Percentiles rank a stretch among this genome's conserved stretches.
These are phyloP conservation scores for Phragmatobia fuliginosa DNA, from an alignment of 2,888 invertebrate genomes.

Conservation along the genomic window DNA sequence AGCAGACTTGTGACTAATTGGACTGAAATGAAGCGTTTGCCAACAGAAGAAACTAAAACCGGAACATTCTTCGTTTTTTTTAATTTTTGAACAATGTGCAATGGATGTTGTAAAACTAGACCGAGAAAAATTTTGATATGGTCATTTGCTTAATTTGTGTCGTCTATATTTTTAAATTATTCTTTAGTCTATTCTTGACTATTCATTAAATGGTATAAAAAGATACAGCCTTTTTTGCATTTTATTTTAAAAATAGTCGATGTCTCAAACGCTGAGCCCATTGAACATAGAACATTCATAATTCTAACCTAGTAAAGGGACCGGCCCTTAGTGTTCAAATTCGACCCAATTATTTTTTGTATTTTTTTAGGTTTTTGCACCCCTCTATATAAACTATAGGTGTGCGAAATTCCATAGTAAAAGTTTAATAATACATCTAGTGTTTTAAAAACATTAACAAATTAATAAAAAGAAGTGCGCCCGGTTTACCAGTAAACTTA, in stretches of 20 bases:
- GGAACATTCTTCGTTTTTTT: conserved; percentile 31
- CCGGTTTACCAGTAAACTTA: no score
- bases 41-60: conserved; percentile 40
- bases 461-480: no score
- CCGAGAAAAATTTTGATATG: conserved; percentile 18
- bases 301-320: no score
- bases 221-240: no score
- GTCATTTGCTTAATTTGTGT: background rate
- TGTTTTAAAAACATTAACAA: no score
- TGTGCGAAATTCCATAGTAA: no score
- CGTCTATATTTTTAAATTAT: background rate
- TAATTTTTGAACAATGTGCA: conserved; percentile 34
- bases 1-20: conserved; percentile 42
- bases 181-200: background rate
- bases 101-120: conserved; percentile 43
- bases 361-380: no score
- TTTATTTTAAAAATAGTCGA: no score
- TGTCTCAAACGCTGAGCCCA: background rate
- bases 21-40: conserved; percentile 33
- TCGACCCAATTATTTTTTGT: no score
- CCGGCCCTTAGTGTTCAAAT: no score
- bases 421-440: no score
- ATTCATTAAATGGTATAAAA: background rate
- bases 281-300: background rate
- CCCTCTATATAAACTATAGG: no score